Evolutionary conservation across 2,797 vertebrate genomes (phyloP).

Genomic region (Antrozous pallidus): DNA sequence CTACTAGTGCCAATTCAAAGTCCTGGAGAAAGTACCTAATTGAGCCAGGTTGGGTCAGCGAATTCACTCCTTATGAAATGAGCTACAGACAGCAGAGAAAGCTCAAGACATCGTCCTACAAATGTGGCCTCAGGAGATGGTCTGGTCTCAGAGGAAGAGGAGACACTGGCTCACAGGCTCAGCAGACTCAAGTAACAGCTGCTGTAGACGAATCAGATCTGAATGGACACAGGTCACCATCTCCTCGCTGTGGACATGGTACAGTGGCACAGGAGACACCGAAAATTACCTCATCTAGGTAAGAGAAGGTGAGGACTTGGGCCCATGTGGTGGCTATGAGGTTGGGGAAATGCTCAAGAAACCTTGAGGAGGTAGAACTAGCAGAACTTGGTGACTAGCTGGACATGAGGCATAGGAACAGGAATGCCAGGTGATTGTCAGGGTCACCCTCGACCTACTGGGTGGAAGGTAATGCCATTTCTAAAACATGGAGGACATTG

Average conservation of each 20-base stretch:
- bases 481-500: neutral
- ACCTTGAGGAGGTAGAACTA: neutral
- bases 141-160: accelerated
- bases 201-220: neutral
- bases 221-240: accelerated
- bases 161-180: neutral
- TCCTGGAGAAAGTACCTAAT: neutral
- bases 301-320: neutral
- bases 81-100: neutral
- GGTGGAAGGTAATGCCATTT: neutral
- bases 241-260: neutral
- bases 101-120: neutral
- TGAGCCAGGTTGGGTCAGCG: neutral
- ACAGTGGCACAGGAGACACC: too few relatives aligned
- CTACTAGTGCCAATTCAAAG: neutral
- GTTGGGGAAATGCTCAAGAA: neutral
- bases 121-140: neutral
- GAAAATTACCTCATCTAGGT: neutral
- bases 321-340: too few relatives aligned
- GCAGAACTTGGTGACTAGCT: neutral
- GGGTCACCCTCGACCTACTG: neutral
- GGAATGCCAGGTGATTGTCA: neutral
- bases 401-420: neutral
- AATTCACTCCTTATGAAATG: neutral
- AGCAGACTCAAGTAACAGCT: neutral